Base-by-base conservation (phyloP, 2,888 invertebrate genomes). In the Drosophila anceps region DNA sequence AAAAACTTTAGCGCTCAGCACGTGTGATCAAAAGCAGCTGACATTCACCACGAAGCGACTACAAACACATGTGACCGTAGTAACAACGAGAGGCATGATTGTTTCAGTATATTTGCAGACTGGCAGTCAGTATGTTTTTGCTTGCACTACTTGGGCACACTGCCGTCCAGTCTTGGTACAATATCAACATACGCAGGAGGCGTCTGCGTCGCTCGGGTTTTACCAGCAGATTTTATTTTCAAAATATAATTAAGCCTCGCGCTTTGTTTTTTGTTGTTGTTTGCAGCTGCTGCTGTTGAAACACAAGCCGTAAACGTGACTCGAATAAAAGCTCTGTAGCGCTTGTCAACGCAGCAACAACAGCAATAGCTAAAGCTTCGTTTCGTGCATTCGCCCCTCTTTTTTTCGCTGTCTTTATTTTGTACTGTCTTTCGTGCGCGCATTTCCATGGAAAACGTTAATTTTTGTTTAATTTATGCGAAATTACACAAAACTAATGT, bases 391-490 rank as follows among this genome's bases (percentile, higher is more conserved):
- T 71, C 63, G 75, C 71, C 71, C 60, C 77, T 59, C 58, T 50
- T 33, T 50, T 73, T 53, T 74, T 61, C 58, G 68, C 68, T 58
- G 43, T 48, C 43, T 71, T 71, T 68, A 67, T 71, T 78, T 78
- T 78, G 72, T 62, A 61, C 44, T 81, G 60, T 78, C 58, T 78
- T 78, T 82, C 75, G 82, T 79, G 79, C 69, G 67, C 76, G 80
- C 76, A 82, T 72, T 79, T 79, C 64, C 76, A 75, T 69, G 82
- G 73, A 83, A 80, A 82, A 76, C 73, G 70, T 83, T 76, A 76
- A 80, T 76, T 75, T 78, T 79, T 72, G 55, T 81, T 81, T 80
- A 81, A 81, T 83, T 83, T 81, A 83, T 81, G 83, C 81, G 83
- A 76, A 81, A 73, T 73, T 71, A 65, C 80, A 80, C 82, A 80